Base-by-base conservation (phyloP, 1,140 invertebrate genomes). In the Drosophila miranda region DNA sequence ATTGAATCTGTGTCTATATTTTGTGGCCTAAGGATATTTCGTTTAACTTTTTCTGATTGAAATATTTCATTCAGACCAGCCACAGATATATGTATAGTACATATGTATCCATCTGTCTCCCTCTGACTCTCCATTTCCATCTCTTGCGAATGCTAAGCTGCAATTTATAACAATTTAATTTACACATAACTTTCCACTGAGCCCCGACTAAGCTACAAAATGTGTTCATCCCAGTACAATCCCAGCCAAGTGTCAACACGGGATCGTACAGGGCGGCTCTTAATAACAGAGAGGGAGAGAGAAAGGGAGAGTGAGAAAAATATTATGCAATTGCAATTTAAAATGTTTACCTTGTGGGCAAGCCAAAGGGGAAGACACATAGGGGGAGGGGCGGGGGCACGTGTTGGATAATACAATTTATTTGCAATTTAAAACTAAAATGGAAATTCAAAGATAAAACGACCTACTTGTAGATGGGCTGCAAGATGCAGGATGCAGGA, bases 91-190 rank as follows among this genome's bases (percentile, higher is more conserved):
- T 72, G 46, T 38, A 38, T n/a, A 54, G n/a, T 72, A 51, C 6
- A 42, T 34, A 34, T 26, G 13, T 11, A 2, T 16, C 11, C 11
- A 11, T 19, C 38, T 43, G 0, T 6, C 6, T 4, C n/a, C 23
- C 43, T 13, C 19, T 30, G 13, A 23, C 50, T 38, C 6, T 26
- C 23, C 23, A 26, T 26, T 26, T 26, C 5, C 4, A 26, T 26
- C 23, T 19, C 14, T 26, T 34, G 26, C 30, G 51, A 60, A 59
- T 74, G 69, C 48, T 82, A 62, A 69, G 60, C 79, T 83, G 71
- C 68, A 80, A 74, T 70, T 86, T 80, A 80, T 67, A 80, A 80
- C 81, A 77, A 84, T 84, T 86, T 84, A 69, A 84, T 84, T 84
- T 84, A 53, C 73, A 86, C 72, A 77, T 54, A 61, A 72, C 66